phyloP scores from a whole-genome alignment of 2,113 vertebrate genomes.

The Sarotherodon lohbergeri region DNA sequence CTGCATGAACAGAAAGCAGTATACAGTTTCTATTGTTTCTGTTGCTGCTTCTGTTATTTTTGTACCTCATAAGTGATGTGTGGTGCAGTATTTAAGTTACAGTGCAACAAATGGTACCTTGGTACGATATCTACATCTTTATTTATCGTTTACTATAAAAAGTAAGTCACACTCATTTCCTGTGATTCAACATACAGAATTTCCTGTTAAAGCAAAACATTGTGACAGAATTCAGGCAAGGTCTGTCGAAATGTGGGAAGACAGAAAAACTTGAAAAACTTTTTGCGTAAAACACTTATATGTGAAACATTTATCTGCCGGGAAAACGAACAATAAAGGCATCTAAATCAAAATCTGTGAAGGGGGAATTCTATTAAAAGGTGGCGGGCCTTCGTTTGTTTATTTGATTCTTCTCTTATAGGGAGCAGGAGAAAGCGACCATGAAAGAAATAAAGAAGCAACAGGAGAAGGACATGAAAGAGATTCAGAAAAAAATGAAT shows the following conservation, averaged over 20 bases:
- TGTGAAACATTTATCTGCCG: background rate
- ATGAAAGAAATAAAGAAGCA: slow-evolving; percentile 48
- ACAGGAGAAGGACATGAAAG: slow-evolving; percentile 49
- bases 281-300: background rate
- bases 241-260: background rate
- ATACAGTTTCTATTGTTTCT: background rate
- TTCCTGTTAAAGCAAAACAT: background rate
- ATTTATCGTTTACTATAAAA: background rate
- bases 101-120: background rate
- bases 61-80: background rate
- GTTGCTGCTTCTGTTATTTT: background rate
- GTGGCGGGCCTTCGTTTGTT: background rate
- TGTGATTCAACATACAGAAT: background rate
- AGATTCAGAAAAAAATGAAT: slow-evolving; percentile 54
- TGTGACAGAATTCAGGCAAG: background rate
- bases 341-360: background rate
- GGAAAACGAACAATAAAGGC: background rate
- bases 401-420: background rate
- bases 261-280: background rate
- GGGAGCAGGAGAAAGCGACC: slow-evolving; percentile 17
- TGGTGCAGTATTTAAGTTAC: background rate
- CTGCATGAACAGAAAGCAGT: background rate
- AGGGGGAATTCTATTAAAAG: background rate
- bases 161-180: background rate
- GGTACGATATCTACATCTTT: background rate